Base-by-base conservation (phyloP, 2,797 vertebrate genomes). In the Platyrinchus mystaceus region DNA sequence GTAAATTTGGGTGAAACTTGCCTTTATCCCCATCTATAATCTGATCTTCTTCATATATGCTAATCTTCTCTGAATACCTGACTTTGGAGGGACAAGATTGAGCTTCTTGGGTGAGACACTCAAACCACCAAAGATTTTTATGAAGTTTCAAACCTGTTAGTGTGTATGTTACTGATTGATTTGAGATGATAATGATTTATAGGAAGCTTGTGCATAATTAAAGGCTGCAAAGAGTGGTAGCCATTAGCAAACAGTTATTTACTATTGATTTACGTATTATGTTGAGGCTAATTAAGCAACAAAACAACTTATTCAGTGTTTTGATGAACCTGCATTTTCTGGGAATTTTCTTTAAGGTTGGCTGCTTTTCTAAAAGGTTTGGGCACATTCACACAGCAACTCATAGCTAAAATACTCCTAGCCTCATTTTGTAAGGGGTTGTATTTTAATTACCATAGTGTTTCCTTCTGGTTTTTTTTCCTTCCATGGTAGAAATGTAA, bases 161-260 rank as follows among this genome's bases (percentile, higher is more conserved):
- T 77, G 49, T 10, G 11, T 74, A 24, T 49, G 6, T 84, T 89
- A 55, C 60, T 74, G 78, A 71, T 89, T 80, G 30, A 30, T 70
- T 93, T 63, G 52, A 83, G 78, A 53, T 68, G 36, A n/a, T 70
- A 62, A 50, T 77, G 27, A 77, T 66, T 84, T 94, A 50, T 56
- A 60, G 67, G 60, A 89, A 87, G 43, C 43, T 46, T 82, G 37
- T 60, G 59, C 64, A 37, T 92, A 90, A 89, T 82, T 89, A 84
- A 87, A 90, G 26, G 20, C 64, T 93, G 43, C 50, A 77, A 26
- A 64, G 67, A 93, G 52, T 64, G 30, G n/a, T 68, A 80, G 7
- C 32, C 55, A 68, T 94, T 93, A 92, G 85, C 89, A 94, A 58
- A 0, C 24, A 64, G 68, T 95, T 89, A 85, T 92, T 95, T 90